A percentile compares a stretch with the other conserved stretches of the same genome.
Conservation (phyloP, 2,797 vertebrate genomes). For the Phataginus tricuspis region DNA sequence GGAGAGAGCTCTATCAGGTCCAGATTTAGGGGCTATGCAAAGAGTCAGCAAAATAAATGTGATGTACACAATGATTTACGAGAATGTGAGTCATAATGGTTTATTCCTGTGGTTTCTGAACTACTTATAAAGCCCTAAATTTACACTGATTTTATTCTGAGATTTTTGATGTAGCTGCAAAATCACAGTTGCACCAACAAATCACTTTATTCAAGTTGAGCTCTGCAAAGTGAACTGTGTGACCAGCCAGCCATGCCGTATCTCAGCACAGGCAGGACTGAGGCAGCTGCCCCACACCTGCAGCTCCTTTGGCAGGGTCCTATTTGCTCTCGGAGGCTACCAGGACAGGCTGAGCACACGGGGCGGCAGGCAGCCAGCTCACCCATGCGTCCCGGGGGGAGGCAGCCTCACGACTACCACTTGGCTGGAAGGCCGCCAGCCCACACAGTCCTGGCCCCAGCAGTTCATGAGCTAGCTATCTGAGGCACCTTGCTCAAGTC, state of each 20-base stretch:
- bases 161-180: not conserved
- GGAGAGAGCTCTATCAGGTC: not conserved
- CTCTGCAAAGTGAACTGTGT: not conserved
- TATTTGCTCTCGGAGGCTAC: not conserved
- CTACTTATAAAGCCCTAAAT: not conserved
- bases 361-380: too few relatives aligned
- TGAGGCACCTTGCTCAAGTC: too few relatives aligned
- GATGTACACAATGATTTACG: not conserved
- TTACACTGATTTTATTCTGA: not conserved
- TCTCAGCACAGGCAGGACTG: not conserved
- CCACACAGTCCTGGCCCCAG: not conserved
- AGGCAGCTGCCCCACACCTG: not conserved
- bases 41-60: not conserved
- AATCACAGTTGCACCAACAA: not conserved
- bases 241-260: not conserved
- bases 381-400: not conserved
- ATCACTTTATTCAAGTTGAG: not conserved
- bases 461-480: too few relatives aligned
- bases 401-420: fast-evolving
- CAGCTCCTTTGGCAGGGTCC: not conserved
- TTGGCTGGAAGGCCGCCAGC: not conserved
- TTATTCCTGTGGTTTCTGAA: not conserved
- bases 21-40: not conserved
- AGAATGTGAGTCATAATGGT: not conserved
- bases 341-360: too few relatives aligned